phyloP scores from a whole-genome alignment of 2,888 invertebrate species.

The Drosophila multiciliata region DNA sequence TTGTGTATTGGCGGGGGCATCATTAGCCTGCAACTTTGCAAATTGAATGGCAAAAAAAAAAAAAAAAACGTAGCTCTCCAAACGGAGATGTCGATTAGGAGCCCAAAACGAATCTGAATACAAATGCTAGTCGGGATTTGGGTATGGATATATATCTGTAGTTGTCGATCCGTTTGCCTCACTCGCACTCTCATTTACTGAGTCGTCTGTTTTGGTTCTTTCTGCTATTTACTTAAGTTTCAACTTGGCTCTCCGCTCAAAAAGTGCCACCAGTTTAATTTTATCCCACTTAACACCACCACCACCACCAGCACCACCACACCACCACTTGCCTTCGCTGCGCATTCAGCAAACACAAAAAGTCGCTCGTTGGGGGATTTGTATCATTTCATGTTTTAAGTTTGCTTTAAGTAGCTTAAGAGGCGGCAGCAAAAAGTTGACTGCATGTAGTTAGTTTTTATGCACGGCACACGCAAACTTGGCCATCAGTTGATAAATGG shows the following conservation, averaged over 20 bases:
- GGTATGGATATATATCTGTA: background rate
- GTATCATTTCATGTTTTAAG: slow-evolving; percentile 77
- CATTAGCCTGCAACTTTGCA: slow-evolving; percentile 73
- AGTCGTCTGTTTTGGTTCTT: background rate
- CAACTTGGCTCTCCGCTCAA: slow-evolving; percentile 42
- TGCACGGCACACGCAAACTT: slow-evolving; percentile 78
- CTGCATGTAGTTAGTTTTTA: slow-evolving; percentile 71
- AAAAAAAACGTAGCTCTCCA: slow-evolving; percentile 18
- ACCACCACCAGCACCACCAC: background rate
- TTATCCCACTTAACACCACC: background rate
- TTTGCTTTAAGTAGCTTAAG: slow-evolving; percentile 77
- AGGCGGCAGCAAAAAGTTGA: slow-evolving; percentile 50
- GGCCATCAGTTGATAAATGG: slow-evolving; percentile 77
- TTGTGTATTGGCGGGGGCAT: slow-evolving; percentile 46
- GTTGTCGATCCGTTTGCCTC: slow-evolving; percentile 7
- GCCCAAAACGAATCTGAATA: background rate
- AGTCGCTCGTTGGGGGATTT: slow-evolving; percentile 67
- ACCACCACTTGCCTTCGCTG: background rate
- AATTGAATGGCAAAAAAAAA: slow-evolving; percentile 58
- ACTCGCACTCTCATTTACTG: background rate
- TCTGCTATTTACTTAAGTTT: slow-evolving; percentile 40
- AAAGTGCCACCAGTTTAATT: slow-evolving; percentile 14
- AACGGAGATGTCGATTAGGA: slow-evolving; percentile 24
- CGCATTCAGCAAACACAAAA: slow-evolving; percentile 5
- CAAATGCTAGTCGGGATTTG: background rate